Conservation (phyloP, 92 coral and sea anemone genomes). For the Zoanthus solanderi region DNA sequence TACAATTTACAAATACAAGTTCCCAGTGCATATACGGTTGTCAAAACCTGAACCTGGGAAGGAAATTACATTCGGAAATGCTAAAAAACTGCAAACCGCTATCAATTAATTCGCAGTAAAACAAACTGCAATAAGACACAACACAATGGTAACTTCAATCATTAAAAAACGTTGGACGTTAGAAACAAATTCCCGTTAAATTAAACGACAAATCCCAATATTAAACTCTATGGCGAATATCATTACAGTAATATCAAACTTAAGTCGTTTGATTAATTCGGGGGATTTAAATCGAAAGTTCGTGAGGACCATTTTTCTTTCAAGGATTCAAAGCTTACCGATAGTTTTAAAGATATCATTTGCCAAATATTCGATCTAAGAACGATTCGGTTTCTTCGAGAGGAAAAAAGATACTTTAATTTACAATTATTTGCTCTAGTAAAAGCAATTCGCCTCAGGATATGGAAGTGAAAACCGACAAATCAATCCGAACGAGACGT, state of each 20-base stretch:
- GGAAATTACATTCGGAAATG: constrained; percentile 64
- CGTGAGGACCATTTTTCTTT: background rate
- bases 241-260: constrained; percentile 32
- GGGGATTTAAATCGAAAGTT: constrained; percentile 2
- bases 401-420: constrained; percentile 19
- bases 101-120: constrained; percentile 68
- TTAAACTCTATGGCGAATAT: constrained; percentile 34
- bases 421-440: constrained; percentile 10
- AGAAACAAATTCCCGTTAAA: constrained; percentile 48
- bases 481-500: constrained; percentile 16
- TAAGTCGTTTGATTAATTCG: constrained; percentile 7
- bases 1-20: constrained; percentile 26
- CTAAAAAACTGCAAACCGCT: constrained; percentile 64
- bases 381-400: constrained; percentile 10
- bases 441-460: constrained; percentile 18
- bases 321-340: background rate
- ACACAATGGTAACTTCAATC: constrained; percentile 15
- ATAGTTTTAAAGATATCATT: background rate
- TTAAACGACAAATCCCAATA: constrained; percentile 34
- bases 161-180: constrained; percentile 19
- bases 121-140: constrained; percentile 55
- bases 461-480: constrained; percentile 5
- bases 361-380: background rate
- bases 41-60: constrained; percentile 16
- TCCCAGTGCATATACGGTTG: constrained; percentile 35